Percentiles rank a stretch among this genome's conserved stretches.
phyloP scores from a whole-genome alignment of 2,888 invertebrate genomes.

The Cheilosia vulpina region DNA sequence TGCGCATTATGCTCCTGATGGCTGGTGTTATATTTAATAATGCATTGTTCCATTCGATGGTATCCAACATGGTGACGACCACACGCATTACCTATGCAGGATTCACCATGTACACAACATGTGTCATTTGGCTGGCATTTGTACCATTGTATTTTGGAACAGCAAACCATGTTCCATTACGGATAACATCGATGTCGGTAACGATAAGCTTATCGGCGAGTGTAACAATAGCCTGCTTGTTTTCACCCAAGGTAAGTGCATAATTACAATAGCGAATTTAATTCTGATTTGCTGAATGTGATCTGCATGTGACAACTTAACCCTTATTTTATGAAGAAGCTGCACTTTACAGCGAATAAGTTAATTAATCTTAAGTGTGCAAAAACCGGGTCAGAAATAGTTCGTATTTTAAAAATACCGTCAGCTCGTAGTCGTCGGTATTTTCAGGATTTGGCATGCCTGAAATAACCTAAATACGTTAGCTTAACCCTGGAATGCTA shows the following conservation, averaged over 20 bases:
- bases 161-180: constrained; percentile 94
- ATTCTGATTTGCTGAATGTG: too few relatives aligned
- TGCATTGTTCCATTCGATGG: neutral
- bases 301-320: too few relatives aligned
- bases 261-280: neutral
- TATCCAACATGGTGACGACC: constrained; percentile 21
- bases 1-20: neutral
- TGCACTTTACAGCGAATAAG: too few relatives aligned
- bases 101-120: constrained; percentile 99
- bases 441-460: too few relatives aligned
- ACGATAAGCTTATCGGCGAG: constrained; percentile 97
- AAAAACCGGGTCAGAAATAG: too few relatives aligned
- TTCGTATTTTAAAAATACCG: too few relatives aligned
- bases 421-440: too few relatives aligned
- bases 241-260: constrained; percentile 93
- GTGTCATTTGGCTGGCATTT: constrained; percentile 99
- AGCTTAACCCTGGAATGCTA: too few relatives aligned
- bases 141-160: constrained; percentile 98
- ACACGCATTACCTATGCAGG: constrained; percentile 84
- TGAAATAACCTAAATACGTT: too few relatives aligned
- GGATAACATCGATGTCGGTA: constrained; percentile 97
- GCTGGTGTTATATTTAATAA: neutral
- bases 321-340: too few relatives aligned
- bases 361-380: too few relatives aligned
- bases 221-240: constrained; percentile 96